phyloP scores from a whole-genome alignment of 2,113 vertebrate species.

The Pimephales promelas region DNA sequence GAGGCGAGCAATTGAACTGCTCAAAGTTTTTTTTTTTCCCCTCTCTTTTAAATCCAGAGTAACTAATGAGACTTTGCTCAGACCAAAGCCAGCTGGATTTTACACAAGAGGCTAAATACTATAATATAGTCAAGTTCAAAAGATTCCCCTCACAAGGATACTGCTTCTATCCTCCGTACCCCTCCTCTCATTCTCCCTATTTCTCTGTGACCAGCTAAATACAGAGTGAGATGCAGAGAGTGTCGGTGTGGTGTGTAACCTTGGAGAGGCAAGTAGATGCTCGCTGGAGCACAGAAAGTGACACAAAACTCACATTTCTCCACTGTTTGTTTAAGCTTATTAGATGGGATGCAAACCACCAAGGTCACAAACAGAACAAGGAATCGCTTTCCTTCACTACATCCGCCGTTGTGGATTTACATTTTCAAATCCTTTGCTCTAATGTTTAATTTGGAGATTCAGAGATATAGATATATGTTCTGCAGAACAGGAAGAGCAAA shows the following conservation, averaged over 20 bases:
- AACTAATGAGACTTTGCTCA: conserved; percentile 65
- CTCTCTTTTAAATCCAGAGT: conserved; percentile 64
- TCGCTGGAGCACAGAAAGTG: conserved; percentile 53
- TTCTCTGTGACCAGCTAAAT: conserved; percentile 32
- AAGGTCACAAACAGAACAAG: conserved; percentile 69
- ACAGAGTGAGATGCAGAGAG: conserved; percentile 36
- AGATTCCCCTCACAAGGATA: conserved; percentile 59
- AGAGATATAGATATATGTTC: conserved; percentile 71
- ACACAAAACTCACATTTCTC: conserved; percentile 57
- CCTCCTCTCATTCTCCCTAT: conserved; percentile 14
- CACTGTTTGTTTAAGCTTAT: conserved; percentile 70
- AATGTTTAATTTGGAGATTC: conserved; percentile 77
- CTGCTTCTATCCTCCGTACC: conserved; percentile 41
- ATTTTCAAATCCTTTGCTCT: conserved; percentile 71
- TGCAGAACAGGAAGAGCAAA: conserved; percentile 35
- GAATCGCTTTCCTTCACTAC: conserved; percentile 56
- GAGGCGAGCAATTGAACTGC: conserved; percentile 63
- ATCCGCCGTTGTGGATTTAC: conserved; percentile 68
- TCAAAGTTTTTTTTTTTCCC: conserved; percentile 58
- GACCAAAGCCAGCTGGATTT: conserved; percentile 68
- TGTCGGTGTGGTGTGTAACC: conserved; percentile 46
- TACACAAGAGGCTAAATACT: conserved; percentile 62
- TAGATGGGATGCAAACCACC: conserved; percentile 64
- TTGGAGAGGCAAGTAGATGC: conserved; percentile 65
- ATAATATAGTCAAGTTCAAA: conserved; percentile 66